phyloP scores from a whole-genome alignment of 2,888 invertebrate species.

The Deroplatys truncata region DNA sequence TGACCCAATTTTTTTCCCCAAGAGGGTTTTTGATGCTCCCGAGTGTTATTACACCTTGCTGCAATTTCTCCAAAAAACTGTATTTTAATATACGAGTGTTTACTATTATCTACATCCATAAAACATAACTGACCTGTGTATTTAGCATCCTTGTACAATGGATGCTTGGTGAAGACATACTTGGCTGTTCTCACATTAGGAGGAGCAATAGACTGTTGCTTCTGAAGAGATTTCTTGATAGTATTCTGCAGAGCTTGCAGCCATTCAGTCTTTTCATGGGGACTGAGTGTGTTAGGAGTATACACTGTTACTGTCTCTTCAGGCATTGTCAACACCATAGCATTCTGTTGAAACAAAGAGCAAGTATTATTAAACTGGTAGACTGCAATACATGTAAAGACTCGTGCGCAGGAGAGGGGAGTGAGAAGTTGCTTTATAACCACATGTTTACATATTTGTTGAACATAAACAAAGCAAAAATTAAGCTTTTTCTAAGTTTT shows the following conservation, averaged over 20 bases:
- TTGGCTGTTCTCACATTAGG: conserved; percentile 67
- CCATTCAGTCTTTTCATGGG: conserved; percentile 76
- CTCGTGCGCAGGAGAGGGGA: background rate
- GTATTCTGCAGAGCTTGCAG: conserved; percentile 69
- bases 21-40: too few relatives aligned
- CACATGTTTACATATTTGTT: too few relatives aligned
- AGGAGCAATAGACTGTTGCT: conserved; percentile 58
- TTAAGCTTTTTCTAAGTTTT: background rate
- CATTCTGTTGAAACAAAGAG: conserved; percentile 44
- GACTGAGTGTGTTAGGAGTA: conserved; percentile 58
- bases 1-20: too few relatives aligned
- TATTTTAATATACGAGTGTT: too few relatives aligned
- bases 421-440: too few relatives aligned
- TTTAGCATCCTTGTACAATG: conserved; percentile 69
- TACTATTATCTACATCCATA: too few relatives aligned
- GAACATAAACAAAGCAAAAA: too few relatives aligned
- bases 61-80: too few relatives aligned
- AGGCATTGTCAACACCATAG: conserved; percentile 68
- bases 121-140: conserved; percentile 56
- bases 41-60: too few relatives aligned
- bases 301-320: conserved; percentile 70
- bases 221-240: conserved; percentile 64
- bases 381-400: background rate
- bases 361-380: background rate
- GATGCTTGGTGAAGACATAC: conserved; percentile 67